Evolutionary conservation across 1,140 invertebrate genomes (phyloP).

Genomic region (Bombus waltoni): DNA sequence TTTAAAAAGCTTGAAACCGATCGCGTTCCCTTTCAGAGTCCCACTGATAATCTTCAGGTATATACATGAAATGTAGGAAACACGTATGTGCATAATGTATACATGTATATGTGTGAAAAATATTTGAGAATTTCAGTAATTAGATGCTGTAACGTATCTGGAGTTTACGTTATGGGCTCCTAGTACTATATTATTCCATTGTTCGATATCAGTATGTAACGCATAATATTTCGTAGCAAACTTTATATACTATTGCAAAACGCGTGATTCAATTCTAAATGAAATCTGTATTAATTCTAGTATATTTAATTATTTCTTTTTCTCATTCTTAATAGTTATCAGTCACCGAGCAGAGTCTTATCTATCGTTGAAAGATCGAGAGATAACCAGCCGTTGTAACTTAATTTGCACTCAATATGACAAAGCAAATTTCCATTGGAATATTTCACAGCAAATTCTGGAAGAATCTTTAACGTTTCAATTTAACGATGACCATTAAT

Average conservation of each 20-base stretch:
- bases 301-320: not conserved
- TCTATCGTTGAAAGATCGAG: not conserved
- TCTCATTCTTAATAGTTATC: not conserved
- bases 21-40: not conserved
- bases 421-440: not conserved
- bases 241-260: too few species aligned
- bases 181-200: too few species aligned
- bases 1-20: constrained; percentile 17
- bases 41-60: constrained; percentile 2
- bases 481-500: not conserved
- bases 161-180: not conserved
- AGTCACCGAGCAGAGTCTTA: not conserved
- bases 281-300: not conserved
- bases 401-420: not conserved
- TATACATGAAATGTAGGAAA: not conserved
- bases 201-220: too few species aligned
- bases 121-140: not conserved
- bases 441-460: not conserved
- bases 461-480: not conserved
- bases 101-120: not conserved
- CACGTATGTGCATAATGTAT: not conserved
- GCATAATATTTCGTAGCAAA: too few species aligned
- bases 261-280: not conserved
- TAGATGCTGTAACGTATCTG: not conserved
- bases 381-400: not conserved